A percentile compares a stretch with the other conserved stretches of the same genome.
These are phyloP conservation scores for Dolichomitus sp. DNA, from an alignment of 2,888 invertebrate genomes.

Conservation along the genomic window DNA sequence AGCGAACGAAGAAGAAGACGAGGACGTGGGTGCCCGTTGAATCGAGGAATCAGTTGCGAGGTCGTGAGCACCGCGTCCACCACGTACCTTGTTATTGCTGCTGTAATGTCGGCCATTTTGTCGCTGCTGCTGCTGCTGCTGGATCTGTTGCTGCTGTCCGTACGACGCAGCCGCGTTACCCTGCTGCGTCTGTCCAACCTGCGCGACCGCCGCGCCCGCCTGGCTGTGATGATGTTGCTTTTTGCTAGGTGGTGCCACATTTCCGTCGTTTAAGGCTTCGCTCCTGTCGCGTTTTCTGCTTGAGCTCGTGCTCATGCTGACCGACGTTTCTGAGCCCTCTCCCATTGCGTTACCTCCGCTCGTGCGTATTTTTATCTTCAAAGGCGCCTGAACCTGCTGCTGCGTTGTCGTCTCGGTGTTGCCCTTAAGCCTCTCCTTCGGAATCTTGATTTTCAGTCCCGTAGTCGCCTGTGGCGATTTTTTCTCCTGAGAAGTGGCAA, in stretches of 20 bases:
- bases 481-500: slow-evolving; percentile 68
- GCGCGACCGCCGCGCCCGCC: slow-evolving; percentile 81
- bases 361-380: slow-evolving; percentile 94
- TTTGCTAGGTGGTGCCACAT: slow-evolving; percentile 45
- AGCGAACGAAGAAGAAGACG: slow-evolving; percentile 55
- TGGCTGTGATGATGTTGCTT: slow-evolving; percentile 65
- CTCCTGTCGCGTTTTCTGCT: slow-evolving; percentile 59
- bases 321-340: slow-evolving; percentile 66
- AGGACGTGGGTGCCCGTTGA: slow-evolving; percentile 29
- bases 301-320: slow-evolving; percentile 51
- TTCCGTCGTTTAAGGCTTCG: slow-evolving; percentile 41
- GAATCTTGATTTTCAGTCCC: slow-evolving; percentile 93
- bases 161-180: slow-evolving; percentile 85
- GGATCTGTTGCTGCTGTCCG: slow-evolving; percentile 69
- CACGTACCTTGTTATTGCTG: slow-evolving; percentile 86
- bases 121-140: slow-evolving; percentile 70
- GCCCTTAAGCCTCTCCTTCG: slow-evolving; percentile 90
- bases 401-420: slow-evolving; percentile 81
- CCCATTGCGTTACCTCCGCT: slow-evolving; percentile 72
- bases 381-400: slow-evolving; percentile 78
- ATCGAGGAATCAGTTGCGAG: slow-evolving; percentile 64
- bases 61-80: slow-evolving; percentile 79
- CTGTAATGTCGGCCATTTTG: slow-evolving; percentile 84
- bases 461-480: slow-evolving; percentile 78
- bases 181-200: slow-evolving; percentile 74